Evolutionary conservation across 2,113 vertebrate genomes (phyloP), one percentile per base, ranked within the genome.

Genomic region (Campylorhamphus procurvoides): DNA sequence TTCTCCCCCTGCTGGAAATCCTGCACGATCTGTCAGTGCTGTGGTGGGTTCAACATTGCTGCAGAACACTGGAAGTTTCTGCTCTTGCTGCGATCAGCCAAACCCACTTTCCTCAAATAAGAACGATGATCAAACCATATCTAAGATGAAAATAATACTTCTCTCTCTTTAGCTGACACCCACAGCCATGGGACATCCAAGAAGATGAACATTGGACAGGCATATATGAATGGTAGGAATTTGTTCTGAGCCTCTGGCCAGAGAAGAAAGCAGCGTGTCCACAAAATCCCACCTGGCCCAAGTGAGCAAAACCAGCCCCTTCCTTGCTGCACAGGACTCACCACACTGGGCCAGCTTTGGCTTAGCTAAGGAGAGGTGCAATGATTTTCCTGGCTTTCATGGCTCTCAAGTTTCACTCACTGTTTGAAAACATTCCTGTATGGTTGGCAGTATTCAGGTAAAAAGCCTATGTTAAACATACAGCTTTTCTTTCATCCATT

Each of bases 211-310:
- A 1, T 3, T 28, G 55, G 60, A 40, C 28, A 67, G 47, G n/a
- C 44, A 42, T 6, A 3, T 0, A 2, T 7, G 40, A 35, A 35
- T 31, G 3, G 8, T 2, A 29, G 0, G 0, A 14, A 29, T 33
- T 62, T 56, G 20, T 47, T 71, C 60, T 67, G 39, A n/a, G 44
- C 37, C 17, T 6, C 59, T 44, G 47, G 37, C 7, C 42, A 18
- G n/a, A 50, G 24, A 59, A 28, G 55, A 91, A 74, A 29, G 64
- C 76, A 77, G 25, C 1, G 0, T 11, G 29, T 25, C 72, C 64
- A 46, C 3, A 0, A 81, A 77, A 63, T 33, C 25, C 47, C 47
- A 14, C 20, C 42, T 14, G n/a, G 14, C 12, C 47, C 37, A 28
- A 40, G 28, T 7, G 33, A 22, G 35, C 28, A 66, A 50, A 58